These are phyloP conservation scores for Cephus pulcher DNA, from an alignment of 2,888 invertebrate species.

Conservation along the genomic window DNA sequence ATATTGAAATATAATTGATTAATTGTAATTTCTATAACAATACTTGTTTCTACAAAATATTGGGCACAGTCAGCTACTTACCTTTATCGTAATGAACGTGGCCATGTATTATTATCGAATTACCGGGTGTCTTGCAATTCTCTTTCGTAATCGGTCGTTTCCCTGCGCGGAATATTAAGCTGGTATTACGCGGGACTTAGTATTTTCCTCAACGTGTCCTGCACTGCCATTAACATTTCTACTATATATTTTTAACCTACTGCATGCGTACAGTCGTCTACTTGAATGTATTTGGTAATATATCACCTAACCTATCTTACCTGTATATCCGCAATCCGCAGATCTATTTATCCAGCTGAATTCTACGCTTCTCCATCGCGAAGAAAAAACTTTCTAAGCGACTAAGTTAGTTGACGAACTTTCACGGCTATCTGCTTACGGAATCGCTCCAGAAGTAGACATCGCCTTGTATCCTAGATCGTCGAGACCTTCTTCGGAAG, in stretches of 20 bases:
- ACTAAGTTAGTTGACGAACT: constrained; percentile 41
- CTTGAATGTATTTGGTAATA: background rate
- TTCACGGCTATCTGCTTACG: constrained; percentile 39
- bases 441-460: constrained; percentile 29
- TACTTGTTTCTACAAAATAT: background rate
- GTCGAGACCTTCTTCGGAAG: background rate
- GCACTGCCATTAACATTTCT: background rate
- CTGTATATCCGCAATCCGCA: background rate
- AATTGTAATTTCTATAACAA: background rate
- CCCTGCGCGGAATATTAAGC: constrained; percentile 50
- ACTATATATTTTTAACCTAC: background rate
- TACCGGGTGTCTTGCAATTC: constrained; percentile 43
- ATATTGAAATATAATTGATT: background rate
- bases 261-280: background rate
- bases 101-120: constrained; percentile 42
- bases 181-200: constrained; percentile 37
- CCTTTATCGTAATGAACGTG: background rate
- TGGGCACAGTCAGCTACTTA: background rate
- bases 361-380: background rate
- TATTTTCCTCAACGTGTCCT: constrained; percentile 2
- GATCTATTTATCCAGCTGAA: background rate
- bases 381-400: constrained; percentile 40
- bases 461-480: background rate
- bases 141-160: constrained; percentile 46
- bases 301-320: background rate